Percentiles rank a stretch among this genome's conserved stretches.
phyloP scores from a whole-genome alignment of 2,888 invertebrate species.

The Sphaerophoria rueppellii region DNA sequence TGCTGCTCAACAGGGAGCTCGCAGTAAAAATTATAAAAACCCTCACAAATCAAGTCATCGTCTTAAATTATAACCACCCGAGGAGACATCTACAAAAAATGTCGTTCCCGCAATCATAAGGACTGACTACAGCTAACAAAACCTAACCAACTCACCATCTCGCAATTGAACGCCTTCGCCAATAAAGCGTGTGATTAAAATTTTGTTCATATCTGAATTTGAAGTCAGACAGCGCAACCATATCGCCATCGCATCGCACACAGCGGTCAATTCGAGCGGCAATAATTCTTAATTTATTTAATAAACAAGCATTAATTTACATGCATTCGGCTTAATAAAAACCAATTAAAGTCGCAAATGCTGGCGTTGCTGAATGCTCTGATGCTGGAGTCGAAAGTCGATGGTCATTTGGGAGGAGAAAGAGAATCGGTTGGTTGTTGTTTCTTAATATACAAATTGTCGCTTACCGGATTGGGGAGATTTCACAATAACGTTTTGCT shows the following conservation, averaged over 20 bases:
- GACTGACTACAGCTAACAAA: conserved; percentile 3
- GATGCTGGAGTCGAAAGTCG: conserved; percentile 63
- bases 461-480: conserved; percentile 55
- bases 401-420: conserved; percentile 41
- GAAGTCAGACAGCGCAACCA: conserved; percentile 37
- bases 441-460: conserved; percentile 22
- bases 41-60: conserved; percentile 59
- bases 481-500: conserved; percentile 48
- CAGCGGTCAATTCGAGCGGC: conserved; percentile 54
- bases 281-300: conserved; percentile 72
- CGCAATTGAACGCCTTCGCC: conserved; percentile 28
- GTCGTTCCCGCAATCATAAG: conserved; percentile 12
- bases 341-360: conserved; percentile 67
- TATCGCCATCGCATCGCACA: conserved; percentile 27
- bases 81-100: conserved; percentile 29
- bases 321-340: conserved; percentile 73
- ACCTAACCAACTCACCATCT: conserved; percentile 11
- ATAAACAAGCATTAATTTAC: conserved; percentile 73
- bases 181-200: conserved; percentile 59
- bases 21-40: conserved; percentile 36
- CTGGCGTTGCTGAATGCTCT: no score
- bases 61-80: conserved; percentile 51
- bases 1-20: conserved; percentile 5
- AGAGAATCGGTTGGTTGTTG: conserved; percentile 23
- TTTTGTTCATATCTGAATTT: conserved; percentile 63